Evolutionary conservation across 2,797 vertebrate species (phyloP).

Genomic region (Chelon labrosus): DNA sequence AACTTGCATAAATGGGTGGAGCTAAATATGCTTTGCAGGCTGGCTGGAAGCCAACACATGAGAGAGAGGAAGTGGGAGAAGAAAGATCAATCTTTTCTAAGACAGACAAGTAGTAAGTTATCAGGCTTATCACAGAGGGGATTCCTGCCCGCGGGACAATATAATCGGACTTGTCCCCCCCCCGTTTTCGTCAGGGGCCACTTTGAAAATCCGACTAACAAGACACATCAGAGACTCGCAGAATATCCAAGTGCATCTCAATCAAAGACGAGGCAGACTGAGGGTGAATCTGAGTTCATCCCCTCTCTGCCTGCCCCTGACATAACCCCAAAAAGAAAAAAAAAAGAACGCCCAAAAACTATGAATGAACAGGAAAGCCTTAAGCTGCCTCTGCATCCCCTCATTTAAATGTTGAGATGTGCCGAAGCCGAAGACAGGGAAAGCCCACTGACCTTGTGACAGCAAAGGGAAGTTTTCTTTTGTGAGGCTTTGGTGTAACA

Average conservation of each 20-base stretch:
- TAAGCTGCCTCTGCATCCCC: conserved; percentile 26
- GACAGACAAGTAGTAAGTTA: conserved; percentile 48
- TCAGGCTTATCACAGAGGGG: conserved; percentile 44
- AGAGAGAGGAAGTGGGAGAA: conserved; percentile 71
- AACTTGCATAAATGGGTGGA: conserved; percentile 92
- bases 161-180: conserved; percentile 45
- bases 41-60: conserved; percentile 82
- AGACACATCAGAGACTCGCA: conserved; percentile 43
- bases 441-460: conserved; percentile 57
- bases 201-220: conserved; percentile 57
- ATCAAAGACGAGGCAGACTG: conserved; percentile 40
- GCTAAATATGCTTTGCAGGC: conserved; percentile 83
- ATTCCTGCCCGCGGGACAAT: conserved; percentile 47
- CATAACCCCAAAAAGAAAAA: conserved; percentile 16
- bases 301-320: conserved; percentile 15
- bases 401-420: conserved; percentile 37
- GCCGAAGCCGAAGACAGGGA: conserved; percentile 19
- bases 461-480: conserved; percentile 52
- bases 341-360: neutral
- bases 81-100: conserved; percentile 50
- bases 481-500: conserved; percentile 48
- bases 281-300: conserved; percentile 68
- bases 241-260: conserved; percentile 40
- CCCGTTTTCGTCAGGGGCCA: conserved; percentile 46
- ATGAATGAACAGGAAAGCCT: conserved; percentile 36